Conservation (phyloP, 2,797 vertebrate species). For the Odontamblyopus lacepedii region DNA sequence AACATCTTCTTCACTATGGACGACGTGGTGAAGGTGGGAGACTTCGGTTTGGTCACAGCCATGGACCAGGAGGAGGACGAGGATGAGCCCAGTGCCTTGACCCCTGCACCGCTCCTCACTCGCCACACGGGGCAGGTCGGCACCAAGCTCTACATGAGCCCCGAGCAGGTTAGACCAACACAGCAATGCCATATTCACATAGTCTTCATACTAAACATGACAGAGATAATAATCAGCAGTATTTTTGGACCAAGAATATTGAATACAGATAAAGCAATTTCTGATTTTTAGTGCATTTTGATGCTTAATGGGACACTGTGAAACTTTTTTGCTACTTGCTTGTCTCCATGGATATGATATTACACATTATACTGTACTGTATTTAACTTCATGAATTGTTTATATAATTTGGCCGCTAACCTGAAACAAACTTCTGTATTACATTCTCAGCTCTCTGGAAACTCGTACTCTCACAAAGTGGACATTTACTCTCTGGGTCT, state of each 20-base stretch:
- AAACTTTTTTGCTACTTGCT: not conserved
- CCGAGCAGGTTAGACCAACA: conserved; percentile 87
- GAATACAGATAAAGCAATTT: not conserved
- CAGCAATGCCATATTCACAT: not conserved
- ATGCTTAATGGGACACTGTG: too few relatives aligned
- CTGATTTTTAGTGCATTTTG: not conserved
- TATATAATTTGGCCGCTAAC: not conserved
- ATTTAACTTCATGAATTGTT: not conserved
- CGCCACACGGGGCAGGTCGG: conserved; percentile 97
- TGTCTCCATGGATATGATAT: not conserved
- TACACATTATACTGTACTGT: not conserved
- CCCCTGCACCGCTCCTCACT: conserved; percentile 91
- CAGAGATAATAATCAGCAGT: not conserved
- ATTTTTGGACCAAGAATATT: not conserved
- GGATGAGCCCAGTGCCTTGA: conserved; percentile 84
- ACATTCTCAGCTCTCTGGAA: conserved; percentile 87
- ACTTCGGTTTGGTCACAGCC: conserved; percentile 96
- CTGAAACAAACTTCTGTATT: not conserved
- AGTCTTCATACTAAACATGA: not conserved
- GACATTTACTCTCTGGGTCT: conserved; percentile 98
- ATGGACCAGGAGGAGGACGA: conserved; percentile 99
- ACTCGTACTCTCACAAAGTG: conserved; percentile 97
- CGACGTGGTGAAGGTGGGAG: conserved; percentile 96
- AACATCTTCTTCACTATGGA: conserved; percentile 99
- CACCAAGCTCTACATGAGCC: conserved; percentile 99